Percentiles rank a stretch among this genome's conserved stretches.
These are phyloP conservation scores for Sander lucioperca DNA, from an alignment of 2,113 vertebrate species.

Conservation along the genomic window DNA sequence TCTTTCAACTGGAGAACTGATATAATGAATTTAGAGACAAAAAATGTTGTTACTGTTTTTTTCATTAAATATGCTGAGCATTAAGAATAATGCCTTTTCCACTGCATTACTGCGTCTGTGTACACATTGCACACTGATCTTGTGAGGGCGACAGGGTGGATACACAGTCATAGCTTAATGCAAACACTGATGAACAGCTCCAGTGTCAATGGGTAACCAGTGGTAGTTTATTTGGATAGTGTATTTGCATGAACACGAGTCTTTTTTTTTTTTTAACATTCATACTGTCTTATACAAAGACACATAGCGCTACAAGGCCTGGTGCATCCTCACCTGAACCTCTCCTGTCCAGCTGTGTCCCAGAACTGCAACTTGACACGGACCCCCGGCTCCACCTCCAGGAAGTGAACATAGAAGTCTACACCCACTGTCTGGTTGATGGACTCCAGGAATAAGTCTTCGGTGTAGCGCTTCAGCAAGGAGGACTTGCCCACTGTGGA, in stretches of 20 bases:
- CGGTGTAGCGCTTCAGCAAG: conserved; percentile 87
- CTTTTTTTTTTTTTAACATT: background rate
- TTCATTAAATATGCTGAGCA: conserved; percentile 34
- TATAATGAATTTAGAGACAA: conserved; percentile 46
- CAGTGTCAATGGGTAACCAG: conserved; percentile 7
- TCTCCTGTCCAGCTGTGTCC: conserved; percentile 92
- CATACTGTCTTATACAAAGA: background rate
- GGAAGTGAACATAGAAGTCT: conserved; percentile 89
- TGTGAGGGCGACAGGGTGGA: conserved; percentile 22
- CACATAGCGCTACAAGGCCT: background rate
- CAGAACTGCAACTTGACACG: conserved; percentile 91
- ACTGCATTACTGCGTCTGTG: conserved; percentile 15
- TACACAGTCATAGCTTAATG: conserved; percentile 12
- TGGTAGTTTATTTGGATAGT: conserved; percentile 19
- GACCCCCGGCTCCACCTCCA: conserved; percentile 87
- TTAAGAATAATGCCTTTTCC: conserved; percentile 7
- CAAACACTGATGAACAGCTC: conserved; percentile 43
- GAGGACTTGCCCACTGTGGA: conserved; percentile 91
- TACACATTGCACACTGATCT: conserved; percentile 5
- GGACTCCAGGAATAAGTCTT: conserved; percentile 85
- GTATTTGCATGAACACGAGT: conserved; percentile 26
- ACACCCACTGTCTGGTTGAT: conserved; percentile 89
- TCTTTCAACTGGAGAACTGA: conserved; percentile 53
- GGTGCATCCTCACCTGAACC: conserved; percentile 86
- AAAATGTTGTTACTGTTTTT: background rate